These are phyloP conservation scores for Agrochola lychnidis DNA, from an alignment of 2,888 invertebrate species.

Conservation along the genomic window DNA sequence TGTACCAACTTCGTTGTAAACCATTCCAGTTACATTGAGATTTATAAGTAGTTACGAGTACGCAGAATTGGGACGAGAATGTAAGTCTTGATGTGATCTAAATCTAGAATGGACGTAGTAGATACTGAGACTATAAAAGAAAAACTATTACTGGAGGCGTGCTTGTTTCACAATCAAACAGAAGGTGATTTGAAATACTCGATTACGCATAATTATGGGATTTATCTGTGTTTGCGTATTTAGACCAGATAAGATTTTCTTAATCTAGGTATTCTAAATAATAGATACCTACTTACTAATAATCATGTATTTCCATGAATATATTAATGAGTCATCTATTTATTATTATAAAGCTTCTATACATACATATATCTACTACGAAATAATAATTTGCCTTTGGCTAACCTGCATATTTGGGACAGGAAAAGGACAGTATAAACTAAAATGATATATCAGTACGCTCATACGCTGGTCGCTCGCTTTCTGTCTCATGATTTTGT, in stretches of 20 bases:
- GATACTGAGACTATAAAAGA: conserved; percentile 12
- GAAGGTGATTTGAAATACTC: conserved; percentile 44
- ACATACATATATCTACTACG: conserved; percentile 1
- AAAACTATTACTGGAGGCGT: conserved; percentile 10
- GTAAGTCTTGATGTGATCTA: conserved; percentile 39
- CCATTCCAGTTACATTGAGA: conserved; percentile 41
- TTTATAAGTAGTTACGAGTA: conserved; percentile 40
- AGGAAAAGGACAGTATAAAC: conserved; percentile 25
- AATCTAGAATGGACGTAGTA: conserved; percentile 33
- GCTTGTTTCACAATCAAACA: conserved; percentile 41
- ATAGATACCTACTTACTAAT: background rate
- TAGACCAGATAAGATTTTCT: conserved; percentile 33
- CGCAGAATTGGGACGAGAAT: conserved; percentile 45
- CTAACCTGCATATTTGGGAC: conserved; percentile 2
- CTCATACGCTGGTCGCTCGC: background rate
- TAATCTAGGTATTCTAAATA: conserved; percentile 27
- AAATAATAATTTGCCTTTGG: background rate
- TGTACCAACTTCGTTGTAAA: conserved; percentile 36
- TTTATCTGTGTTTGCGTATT: conserved; percentile 38
- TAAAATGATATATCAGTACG: background rate
- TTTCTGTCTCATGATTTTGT: background rate
- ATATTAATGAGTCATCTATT: too few relatives aligned
- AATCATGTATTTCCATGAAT: conserved; percentile 11
- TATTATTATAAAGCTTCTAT: conserved; percentile 1
- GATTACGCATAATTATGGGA: conserved; percentile 42